Evolutionary conservation across 2,113 vertebrate species (phyloP), one percentile per base, ranked within the genome.

Genomic region (Brachyhypopomus occidentalis): DNA sequence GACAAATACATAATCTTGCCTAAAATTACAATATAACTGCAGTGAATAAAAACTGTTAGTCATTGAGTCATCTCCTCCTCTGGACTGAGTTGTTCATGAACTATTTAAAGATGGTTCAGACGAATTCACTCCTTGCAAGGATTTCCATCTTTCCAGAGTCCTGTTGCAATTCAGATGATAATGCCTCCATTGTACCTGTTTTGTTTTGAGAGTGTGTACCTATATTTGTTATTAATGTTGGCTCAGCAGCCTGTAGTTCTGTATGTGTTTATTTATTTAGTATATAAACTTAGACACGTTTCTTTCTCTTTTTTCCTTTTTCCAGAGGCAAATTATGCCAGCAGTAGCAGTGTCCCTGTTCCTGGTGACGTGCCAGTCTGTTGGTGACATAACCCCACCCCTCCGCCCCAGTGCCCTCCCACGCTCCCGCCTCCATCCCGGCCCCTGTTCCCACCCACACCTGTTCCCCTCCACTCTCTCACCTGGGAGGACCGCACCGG

Each of bases 401-500:
- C 90, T 86, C 87, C 92, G 88, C 45, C 45, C 12, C 45, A 52
- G 45, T 52, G 45, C 45, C 45, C 45, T 12, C 93, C 93, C 78
- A 81, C 70, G 75, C 30, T 90, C 93, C 91, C 87, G 93, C 89
- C 66, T 66, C 20, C n/a, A 19, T 23, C 55, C 45, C 45, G 2
- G 45, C 93, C 93, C 78, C 81, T 71, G 67, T 41, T 90, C 93
- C 91, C 87, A 93, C 89, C 66, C 77, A 20, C 20, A 14, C 17
- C 67, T 58, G 75, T 95, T 93, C 93, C 91, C 93, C 94, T 92
- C 90, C 94, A 91, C 82, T 93, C 94, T 94, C 91, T 97, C 85
- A 94, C 94, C 93, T 97, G 96, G 96, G 96, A 98, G 95, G 96
- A 97, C 79, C 95, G 97, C 94, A 97, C 97, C 94, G 95, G 97